Percentiles rank a stretch among this genome's conserved stretches.
Conservation (phyloP, 2,113 vertebrate genomes). For the Limnothrissa miodon region DNA sequence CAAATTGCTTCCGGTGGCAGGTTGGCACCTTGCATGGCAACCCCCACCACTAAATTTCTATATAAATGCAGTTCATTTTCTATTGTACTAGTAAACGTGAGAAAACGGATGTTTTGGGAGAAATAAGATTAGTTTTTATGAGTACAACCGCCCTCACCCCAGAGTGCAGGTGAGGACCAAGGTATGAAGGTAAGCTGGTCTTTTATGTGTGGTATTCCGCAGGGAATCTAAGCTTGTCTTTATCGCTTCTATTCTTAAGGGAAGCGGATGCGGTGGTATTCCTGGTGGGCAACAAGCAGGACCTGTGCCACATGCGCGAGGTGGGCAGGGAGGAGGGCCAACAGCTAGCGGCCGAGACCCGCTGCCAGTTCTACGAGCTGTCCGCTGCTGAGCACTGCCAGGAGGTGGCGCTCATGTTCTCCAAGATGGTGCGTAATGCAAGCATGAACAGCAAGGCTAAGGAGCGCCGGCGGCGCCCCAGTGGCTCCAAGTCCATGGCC, state of each 20-base stretch:
- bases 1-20: too few relatives aligned
- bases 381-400: slow-evolving; percentile 84
- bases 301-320: slow-evolving; percentile 82
- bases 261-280: slow-evolving; percentile 67
- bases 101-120: too few relatives aligned
- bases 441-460: slow-evolving; percentile 70
- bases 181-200: not conserved
- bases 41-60: too few relatives aligned
- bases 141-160: not conserved
- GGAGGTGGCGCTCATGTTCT: slow-evolving; percentile 82
- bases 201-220: too few relatives aligned
- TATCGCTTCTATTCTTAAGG: slow-evolving; percentile 56
- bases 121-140: not conserved
- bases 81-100: too few relatives aligned
- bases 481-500: slow-evolving; percentile 84
- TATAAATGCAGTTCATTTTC: too few relatives aligned
- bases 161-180: not conserved
- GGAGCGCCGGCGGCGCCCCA: slow-evolving; percentile 76
- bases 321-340: slow-evolving; percentile 81
- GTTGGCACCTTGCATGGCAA: too few relatives aligned
- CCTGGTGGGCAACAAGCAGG: slow-evolving; percentile 88
- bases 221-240: not conserved
- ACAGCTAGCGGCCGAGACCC: slow-evolving; percentile 72
- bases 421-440: slow-evolving; percentile 70
- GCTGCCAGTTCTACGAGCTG: slow-evolving; percentile 83